Evolutionary conservation across 2,888 invertebrate genomes (phyloP), one percentile per base, ranked within the genome.

Genomic region (Cheilosia pagana): DNA sequence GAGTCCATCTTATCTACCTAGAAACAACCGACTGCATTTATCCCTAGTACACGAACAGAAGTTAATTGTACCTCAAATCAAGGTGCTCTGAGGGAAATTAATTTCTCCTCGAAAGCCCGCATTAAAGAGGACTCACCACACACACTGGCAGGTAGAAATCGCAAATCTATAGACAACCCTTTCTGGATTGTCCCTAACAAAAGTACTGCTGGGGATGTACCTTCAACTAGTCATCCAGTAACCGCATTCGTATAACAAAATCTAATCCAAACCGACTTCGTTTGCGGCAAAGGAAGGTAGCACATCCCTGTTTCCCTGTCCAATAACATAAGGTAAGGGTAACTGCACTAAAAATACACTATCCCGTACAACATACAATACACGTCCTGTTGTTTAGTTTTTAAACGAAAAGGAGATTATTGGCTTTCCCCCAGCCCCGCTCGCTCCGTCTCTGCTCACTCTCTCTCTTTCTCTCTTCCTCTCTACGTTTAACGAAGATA

Each of bases 171-270:
- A n/a, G 14, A 14, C 16, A 2, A 4, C 21, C 21, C 5, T 41
- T 28, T 12, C 41, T 10, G 5, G 10, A 53, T 48, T 48, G 25
- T 70, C 55, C 39, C 31, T 28, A 19, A 48, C 35, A 78, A 50
- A 65, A 63, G 35, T 12, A 52, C 21, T 14, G 21, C 45, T 59
- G 19, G 12, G 35, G 35, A 43, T 28, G 28, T 28, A 28, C 28
- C 28, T 8, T 8, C 31, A 43, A 21, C 14, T 59, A 67, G 76
- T 71, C 71, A 50, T 39, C 52, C 23, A 16, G 23, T 59, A 74
- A 78, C 78, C 78, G 45, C 74, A 83, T 62, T 68, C 74, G 68
- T 52, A 74, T 70, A 68, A 83, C 63, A 52, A 74, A 78, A 78
- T 70, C 60, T 74, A 70, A 78, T 83, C 74, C 68, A 74, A 83